Evolutionary conservation across 2,113 vertebrate genomes (phyloP).

Genomic region (Chloropsis hardwickii): DNA sequence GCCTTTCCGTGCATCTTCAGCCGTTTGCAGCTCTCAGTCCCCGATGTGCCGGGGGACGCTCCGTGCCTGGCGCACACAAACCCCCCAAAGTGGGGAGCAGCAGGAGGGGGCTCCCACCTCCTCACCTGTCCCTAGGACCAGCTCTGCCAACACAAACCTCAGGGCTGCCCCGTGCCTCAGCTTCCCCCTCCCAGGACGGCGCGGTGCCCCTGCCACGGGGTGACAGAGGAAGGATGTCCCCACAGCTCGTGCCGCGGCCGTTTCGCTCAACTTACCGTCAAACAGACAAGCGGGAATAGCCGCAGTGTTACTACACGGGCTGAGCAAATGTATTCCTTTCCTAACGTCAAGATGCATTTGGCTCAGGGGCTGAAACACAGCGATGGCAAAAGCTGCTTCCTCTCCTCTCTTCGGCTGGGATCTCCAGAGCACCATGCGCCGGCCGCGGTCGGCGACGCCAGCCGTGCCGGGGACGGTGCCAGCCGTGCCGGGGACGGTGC

Average conservation of each 20-base stretch:
- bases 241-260: neutral
- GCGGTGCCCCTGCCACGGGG: rapidly evolving
- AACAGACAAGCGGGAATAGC: conserved; percentile 55
- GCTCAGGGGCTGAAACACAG: conserved; percentile 56
- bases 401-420: conserved; percentile 17
- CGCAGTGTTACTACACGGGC: conserved; percentile 57
- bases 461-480: neutral
- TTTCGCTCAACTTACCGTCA: conserved; percentile 16
- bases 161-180: neutral
- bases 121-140: rapidly evolving
- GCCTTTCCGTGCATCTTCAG: conserved; percentile 44
- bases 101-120: rapidly evolving
- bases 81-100: neutral
- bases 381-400: conserved; percentile 56
- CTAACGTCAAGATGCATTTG: conserved; percentile 69
- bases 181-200: neutral
- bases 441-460: neutral
- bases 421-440: conserved; percentile 31
- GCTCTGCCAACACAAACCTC: neutral
- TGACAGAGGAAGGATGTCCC: neutral
- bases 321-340: conserved; percentile 70
- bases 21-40: conserved; percentile 2
- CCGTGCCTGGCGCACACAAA: rapidly evolving
- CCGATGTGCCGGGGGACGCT: neutral
- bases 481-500: neutral